A percentile compares a stretch with the other conserved stretches of the same genome.
These are phyloP conservation scores for Zoanthus sansibaricus DNA, from an alignment of 92 coral and sea anemone species.

Conservation along the genomic window DNA sequence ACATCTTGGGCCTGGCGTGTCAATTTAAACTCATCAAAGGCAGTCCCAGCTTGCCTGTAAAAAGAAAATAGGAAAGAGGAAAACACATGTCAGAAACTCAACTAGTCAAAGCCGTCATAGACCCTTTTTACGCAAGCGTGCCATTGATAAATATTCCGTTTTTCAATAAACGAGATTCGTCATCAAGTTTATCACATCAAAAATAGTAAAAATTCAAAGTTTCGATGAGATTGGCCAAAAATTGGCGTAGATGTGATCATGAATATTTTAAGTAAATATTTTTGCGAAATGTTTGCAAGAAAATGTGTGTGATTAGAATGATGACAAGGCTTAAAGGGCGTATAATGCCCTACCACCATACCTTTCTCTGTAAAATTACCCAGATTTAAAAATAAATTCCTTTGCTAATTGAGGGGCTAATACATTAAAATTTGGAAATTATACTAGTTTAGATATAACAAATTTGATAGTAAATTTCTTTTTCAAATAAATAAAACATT, in stretches of 20 bases:
- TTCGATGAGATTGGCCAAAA: background rate
- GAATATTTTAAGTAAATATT: background rate
- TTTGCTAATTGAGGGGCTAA: background rate
- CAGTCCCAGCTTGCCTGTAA: no score
- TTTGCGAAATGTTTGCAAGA: background rate
- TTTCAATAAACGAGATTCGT: no score
- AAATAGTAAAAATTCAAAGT: background rate
- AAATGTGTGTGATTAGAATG: background rate
- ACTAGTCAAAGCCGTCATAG: no score
- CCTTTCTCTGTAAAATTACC: background rate
- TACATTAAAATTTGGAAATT: background rate
- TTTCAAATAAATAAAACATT: constrained; percentile 5
- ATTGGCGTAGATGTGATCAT: background rate
- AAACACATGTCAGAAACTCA: no score
- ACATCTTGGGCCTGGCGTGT: no score
- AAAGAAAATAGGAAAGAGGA: no score
- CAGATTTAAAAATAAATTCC: background rate
- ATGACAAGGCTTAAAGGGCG: background rate
- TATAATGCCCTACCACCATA: constrained; percentile 15
- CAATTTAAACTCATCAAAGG: no score
- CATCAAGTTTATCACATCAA: no score
- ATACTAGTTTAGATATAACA: background rate
- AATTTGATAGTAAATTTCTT: constrained; percentile 12
- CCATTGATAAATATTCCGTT: no score
- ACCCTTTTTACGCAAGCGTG: no score